These are phyloP conservation scores for Glaucopsyche alexis DNA, from an alignment of 2,888 invertebrate species.

Conservation along the genomic window DNA sequence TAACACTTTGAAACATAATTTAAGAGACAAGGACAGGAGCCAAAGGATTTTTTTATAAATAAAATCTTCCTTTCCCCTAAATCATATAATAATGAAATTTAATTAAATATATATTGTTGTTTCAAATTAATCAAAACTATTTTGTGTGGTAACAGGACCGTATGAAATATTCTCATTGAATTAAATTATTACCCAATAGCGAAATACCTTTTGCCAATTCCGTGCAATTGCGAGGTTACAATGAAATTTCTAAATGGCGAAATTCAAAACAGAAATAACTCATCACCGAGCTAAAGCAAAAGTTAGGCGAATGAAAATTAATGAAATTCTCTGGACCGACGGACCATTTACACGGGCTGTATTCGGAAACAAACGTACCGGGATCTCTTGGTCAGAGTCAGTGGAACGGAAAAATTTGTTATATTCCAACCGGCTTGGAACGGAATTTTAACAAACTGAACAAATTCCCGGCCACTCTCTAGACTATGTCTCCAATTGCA, in stretches of 20 bases:
- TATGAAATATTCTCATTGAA: constrained; percentile 8
- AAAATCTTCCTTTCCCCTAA: no score
- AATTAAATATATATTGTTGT: no score
- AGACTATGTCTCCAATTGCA: background rate
- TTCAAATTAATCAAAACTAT: constrained; percentile 8
- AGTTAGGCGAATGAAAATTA: constrained; percentile 67
- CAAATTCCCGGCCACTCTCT: background rate
- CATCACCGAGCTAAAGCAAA: constrained; percentile 46
- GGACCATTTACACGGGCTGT: constrained; percentile 49
- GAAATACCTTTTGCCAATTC: constrained; percentile 13
- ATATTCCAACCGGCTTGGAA: constrained; percentile 5
- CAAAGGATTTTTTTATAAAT: no score
- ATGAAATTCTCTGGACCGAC: constrained; percentile 58
- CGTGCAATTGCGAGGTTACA: constrained; percentile 10
- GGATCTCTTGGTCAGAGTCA: constrained; percentile 21
- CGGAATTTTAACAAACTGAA: background rate
- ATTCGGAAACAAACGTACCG: constrained; percentile 33
- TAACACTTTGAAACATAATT: no score
- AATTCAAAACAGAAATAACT: constrained; percentile 53
- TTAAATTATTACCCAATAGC: constrained; percentile 20
- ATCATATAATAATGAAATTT: no score
- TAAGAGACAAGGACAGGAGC: no score
- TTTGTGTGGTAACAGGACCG: constrained; percentile 1
- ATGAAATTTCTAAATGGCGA: constrained; percentile 40
- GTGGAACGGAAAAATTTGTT: constrained; percentile 22